Conservation (phyloP, 2,113 vertebrate species). For the Apteryx owenii region DNA sequence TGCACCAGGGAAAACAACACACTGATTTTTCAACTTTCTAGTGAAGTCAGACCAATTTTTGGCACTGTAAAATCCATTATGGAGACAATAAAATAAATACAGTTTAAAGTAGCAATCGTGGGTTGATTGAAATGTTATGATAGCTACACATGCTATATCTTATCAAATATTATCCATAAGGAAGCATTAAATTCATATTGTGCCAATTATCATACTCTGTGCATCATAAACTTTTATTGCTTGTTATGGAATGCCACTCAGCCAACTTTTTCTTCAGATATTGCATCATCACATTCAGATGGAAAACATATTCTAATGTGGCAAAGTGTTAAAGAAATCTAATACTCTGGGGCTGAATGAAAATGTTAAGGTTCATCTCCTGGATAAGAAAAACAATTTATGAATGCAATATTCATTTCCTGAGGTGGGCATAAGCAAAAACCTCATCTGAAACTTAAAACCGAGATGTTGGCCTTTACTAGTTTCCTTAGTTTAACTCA, state of each 20-base stretch:
- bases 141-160: conserved; percentile 73
- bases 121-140: conserved; percentile 76
- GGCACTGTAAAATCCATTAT: conserved; percentile 77
- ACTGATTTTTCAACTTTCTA: conserved; percentile 62
- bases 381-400: conserved; percentile 82
- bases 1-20: conserved; percentile 10
- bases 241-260: conserved; percentile 80
- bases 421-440: conserved; percentile 80
- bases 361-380: conserved; percentile 82
- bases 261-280: conserved; percentile 75
- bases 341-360: conserved; percentile 81
- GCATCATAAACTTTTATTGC: conserved; percentile 85
- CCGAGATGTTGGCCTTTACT: conserved; percentile 76
- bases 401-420: conserved; percentile 86
- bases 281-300: conserved; percentile 82
- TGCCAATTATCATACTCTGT: conserved; percentile 79
- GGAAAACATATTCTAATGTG: conserved; percentile 85
- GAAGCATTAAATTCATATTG: conserved; percentile 81
- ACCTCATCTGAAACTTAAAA: conserved; percentile 79
- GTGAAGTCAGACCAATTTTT: conserved; percentile 66
- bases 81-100: conserved; percentile 76
- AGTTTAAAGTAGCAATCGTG: conserved; percentile 73
- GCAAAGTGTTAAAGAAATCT: conserved; percentile 84
- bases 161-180: conserved; percentile 79
- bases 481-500: conserved; percentile 79